Conservation (phyloP, 2,113 vertebrate genomes). For the Neofelis nebulosa region DNA sequence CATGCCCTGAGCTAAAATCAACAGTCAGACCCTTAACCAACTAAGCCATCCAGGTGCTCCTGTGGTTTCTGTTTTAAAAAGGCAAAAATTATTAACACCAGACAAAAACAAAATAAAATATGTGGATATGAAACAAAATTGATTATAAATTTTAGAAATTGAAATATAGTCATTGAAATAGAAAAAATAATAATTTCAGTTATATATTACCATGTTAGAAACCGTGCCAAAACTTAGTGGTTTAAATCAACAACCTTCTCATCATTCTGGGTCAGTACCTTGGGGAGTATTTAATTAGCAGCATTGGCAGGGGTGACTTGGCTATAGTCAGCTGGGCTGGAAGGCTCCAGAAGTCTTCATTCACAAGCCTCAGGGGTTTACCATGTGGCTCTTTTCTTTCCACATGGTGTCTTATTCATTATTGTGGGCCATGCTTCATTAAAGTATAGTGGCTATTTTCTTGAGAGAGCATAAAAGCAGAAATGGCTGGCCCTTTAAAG, state of each 20-base stretch:
- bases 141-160: constrained; percentile 21
- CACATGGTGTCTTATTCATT: background rate
- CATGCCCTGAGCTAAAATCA: no score
- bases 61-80: background rate
- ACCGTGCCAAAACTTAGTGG: background rate
- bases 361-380: background rate
- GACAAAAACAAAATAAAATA: background rate
- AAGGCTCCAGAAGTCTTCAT: background rate
- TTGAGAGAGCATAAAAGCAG: background rate
- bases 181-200: background rate
- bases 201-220: background rate
- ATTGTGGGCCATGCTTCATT: background rate
- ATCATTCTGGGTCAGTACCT: background rate
- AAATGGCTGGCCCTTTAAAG: background rate
- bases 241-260: background rate
- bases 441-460: background rate
- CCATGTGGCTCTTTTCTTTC: background rate
- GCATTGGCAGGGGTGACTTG: background rate
- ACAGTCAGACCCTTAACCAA: no score
- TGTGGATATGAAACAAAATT: background rate
- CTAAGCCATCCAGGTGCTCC: no score
- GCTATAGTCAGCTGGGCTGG: background rate
- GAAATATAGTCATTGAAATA: background rate
- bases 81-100: background rate
- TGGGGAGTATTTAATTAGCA: background rate